Percentiles rank a stretch among this genome's conserved stretches.
Evolutionary conservation across 2,888 invertebrate genomes (phyloP).

Genomic region (Zhengitettix transpicula): DNA sequence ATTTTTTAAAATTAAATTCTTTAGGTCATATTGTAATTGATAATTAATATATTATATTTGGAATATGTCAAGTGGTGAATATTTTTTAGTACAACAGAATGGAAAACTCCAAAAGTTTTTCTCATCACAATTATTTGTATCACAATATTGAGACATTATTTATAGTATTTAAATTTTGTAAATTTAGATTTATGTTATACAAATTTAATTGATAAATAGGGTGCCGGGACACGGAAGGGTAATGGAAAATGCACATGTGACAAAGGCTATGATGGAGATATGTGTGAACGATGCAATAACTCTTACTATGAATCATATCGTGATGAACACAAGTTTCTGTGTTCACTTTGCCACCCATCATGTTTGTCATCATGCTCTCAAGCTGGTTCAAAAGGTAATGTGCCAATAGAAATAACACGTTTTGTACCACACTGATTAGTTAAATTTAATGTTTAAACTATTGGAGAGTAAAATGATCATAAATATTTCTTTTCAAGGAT

Average conservation of each 20-base stretch:
- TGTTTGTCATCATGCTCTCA: conserved; percentile 63
- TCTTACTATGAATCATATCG: conserved; percentile 57
- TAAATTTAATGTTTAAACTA: background rate
- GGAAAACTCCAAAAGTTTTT: no score
- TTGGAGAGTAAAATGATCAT: no score
- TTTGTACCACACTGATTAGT: background rate
- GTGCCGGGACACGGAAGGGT: conserved; percentile 83
- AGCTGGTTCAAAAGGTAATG: conserved; percentile 47
- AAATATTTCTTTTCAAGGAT: no score
- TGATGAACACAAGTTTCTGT: conserved; percentile 56
- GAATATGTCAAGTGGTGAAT: no score
- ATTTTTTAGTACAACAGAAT: no score
- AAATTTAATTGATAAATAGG: conserved; percentile 24
- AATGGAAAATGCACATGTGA: conserved; percentile 82
- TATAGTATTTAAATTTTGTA: no score
- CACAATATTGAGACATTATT: no score
- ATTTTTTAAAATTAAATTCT: no score
- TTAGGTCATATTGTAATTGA: no score
- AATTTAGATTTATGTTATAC: no score
- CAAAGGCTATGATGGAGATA: conserved; percentile 57
- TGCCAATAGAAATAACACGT: background rate
- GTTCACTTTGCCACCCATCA: conserved; percentile 61
- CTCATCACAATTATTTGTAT: no score
- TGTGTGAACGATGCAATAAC: conserved; percentile 61
- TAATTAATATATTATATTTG: no score